Evolutionary conservation across 2,113 vertebrate species (phyloP).

Genomic region (Ariopsis seemanni): DNA sequence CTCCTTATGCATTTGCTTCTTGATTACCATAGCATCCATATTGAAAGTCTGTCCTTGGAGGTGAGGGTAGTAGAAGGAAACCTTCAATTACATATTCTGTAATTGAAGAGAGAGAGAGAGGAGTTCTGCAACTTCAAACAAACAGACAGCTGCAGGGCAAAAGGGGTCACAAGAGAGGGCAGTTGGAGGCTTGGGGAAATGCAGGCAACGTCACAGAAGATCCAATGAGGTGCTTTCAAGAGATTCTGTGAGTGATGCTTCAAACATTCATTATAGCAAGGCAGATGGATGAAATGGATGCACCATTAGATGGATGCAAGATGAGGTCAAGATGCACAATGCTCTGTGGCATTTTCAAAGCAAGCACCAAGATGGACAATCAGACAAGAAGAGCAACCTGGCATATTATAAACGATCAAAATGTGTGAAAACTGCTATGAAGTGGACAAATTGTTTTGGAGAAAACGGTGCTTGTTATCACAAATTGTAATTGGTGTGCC

Average conservation of each 20-base stretch:
- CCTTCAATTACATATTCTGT: conserved; percentile 30
- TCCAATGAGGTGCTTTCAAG: conserved; percentile 12
- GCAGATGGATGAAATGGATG: conserved; percentile 6
- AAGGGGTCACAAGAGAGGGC: conserved; percentile 57
- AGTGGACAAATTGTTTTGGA: background rate
- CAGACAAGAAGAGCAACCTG: background rate
- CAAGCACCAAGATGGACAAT: conserved; percentile 19
- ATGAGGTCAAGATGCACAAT: conserved; percentile 13
- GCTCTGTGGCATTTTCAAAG: conserved; percentile 27
- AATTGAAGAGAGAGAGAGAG: conserved; percentile 22
- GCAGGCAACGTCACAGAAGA: conserved; percentile 13
- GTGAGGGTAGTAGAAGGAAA: background rate
- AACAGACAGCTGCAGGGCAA: conserved; percentile 51
- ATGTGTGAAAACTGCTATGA: background rate
- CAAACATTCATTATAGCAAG: background rate
- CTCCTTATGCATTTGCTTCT: conserved; percentile 9
- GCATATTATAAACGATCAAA: background rate
- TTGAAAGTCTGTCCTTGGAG: background rate
- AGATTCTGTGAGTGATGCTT: conserved; percentile 7
- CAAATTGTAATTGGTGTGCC: background rate
- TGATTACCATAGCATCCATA: conserved; percentile 13
- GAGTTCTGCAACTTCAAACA: conserved; percentile 30
- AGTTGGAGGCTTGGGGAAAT: conserved; percentile 48
- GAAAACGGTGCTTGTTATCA: background rate
- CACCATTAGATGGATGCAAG: conserved; percentile 25